These are phyloP conservation scores for Eurois occulta DNA, from an alignment of 2,888 invertebrate genomes.

Conservation along the genomic window DNA sequence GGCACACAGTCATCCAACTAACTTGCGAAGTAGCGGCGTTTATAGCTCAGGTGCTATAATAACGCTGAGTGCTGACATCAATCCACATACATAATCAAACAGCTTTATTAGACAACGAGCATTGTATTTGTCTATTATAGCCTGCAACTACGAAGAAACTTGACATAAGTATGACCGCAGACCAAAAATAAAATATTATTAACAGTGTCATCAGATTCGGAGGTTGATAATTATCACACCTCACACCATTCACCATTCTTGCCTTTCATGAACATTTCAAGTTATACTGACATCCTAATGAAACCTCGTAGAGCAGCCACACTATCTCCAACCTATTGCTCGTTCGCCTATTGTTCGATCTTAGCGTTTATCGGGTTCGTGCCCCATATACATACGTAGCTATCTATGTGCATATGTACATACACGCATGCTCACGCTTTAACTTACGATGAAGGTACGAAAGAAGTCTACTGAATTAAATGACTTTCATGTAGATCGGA, in stretches of 20 bases:
- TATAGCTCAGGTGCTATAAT: background rate
- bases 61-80: background rate
- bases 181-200: background rate
- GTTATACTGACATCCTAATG: background rate
- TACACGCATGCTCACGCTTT: background rate
- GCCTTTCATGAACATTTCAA: background rate
- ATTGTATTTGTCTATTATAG: too few relatives aligned
- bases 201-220: background rate
- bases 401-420: background rate
- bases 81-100: background rate
- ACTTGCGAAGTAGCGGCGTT: background rate
- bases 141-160: background rate
- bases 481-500: background rate
- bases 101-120: too few relatives aligned
- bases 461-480: background rate
- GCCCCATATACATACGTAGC: background rate
- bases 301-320: background rate
- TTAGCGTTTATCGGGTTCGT: background rate
- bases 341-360: constrained; percentile 46
- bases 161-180: background rate
- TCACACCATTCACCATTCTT: background rate
- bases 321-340: constrained; percentile 37
- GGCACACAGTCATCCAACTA: background rate
- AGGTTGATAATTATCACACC: background rate
- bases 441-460: background rate